These are phyloP conservation scores for Mechanitis mazaeus DNA, from an alignment of 2,888 invertebrate genomes.

Conservation along the genomic window DNA sequence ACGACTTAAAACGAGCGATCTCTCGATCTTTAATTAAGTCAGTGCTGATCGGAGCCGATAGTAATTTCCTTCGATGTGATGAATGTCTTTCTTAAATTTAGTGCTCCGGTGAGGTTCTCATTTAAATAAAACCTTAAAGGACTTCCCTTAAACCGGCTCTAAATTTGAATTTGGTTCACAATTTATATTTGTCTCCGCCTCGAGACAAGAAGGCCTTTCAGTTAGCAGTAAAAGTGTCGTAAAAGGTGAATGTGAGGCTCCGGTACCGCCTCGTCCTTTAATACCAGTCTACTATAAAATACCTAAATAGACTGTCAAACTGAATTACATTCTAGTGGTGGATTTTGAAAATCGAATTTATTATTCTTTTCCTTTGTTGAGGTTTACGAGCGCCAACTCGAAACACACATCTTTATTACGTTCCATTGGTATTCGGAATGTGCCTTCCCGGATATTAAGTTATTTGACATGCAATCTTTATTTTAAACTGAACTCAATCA, in stretches of 20 bases:
- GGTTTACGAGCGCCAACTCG: slow-evolving; percentile 3
- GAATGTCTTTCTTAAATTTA: slow-evolving; percentile 1
- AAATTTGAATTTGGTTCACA: slow-evolving; percentile 21
- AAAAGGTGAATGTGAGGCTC: slow-evolving; percentile 41
- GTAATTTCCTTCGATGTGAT: neutral
- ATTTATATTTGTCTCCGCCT: slow-evolving; percentile 16
- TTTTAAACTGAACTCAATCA: too few species aligned
- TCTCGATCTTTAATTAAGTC: neutral
- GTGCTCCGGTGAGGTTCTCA: neutral
- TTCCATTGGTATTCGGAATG: too few species aligned
- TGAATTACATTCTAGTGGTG: slow-evolving; percentile 21
- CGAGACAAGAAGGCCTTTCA: slow-evolving; percentile 29
- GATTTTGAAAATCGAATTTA: slow-evolving; percentile 21
- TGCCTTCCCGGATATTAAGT: too few species aligned
- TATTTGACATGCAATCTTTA: too few species aligned
- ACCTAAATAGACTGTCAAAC: slow-evolving; percentile 31
- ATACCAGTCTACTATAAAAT: slow-evolving; percentile 30
- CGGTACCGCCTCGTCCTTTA: slow-evolving; percentile 22
- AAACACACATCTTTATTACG: neutral
- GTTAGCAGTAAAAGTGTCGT: slow-evolving; percentile 52
- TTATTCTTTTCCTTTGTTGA: slow-evolving; percentile 11
- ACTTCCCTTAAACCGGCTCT: slow-evolving; percentile 16
- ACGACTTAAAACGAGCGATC: too few species aligned
- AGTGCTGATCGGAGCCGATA: neutral
- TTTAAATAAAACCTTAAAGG: slow-evolving; percentile 12